Base-by-base conservation (phyloP, 2,113 vertebrate species). In the Camelus dromedarius region DNA sequence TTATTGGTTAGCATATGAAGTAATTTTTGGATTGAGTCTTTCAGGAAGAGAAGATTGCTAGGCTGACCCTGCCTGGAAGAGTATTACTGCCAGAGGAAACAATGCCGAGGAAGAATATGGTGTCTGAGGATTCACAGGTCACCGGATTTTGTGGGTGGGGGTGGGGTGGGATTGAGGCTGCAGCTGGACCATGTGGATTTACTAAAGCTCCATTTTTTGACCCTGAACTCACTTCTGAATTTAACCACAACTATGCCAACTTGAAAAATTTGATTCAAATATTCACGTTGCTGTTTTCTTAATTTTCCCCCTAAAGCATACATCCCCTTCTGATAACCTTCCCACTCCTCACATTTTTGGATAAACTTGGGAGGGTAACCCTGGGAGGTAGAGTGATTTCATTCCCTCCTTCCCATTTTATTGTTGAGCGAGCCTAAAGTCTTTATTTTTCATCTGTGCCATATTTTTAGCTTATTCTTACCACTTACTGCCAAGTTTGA, bases 191-290 rank as follows among this genome's bases (percentile, higher is more conserved):
- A 46, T 86, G 1, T n/a, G n/a, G 67, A 52, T 76, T 92, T 86
- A 18, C n/a, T 75, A 42, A 12, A 60, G 72, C 56, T 93, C 50
- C 62, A 22, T 12, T 42, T 95, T 10, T 67, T 69, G n/a, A 28
- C 46, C 24, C 58, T 60, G 64, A 73, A 75, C 11, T 9, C 35
- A 20, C 3, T 52, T 84, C 46, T 76, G 54, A 46, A 66, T 85
- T 76, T 91, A 86, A 58, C 32, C 35, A 76, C 18, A 95, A 48
- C 38, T 79, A 12, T 79, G 32, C 19, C 48, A 60, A 35, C 20
- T 75, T 73, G 70, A 87, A 90, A 67, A 60, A 16, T 93, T 92
- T 46, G 28, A 62, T 92, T 80, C 82, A 54, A 73, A 92, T n/a
- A 66, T n/a, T 84, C 30, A 20, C 54, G 24, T 56, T 93, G 75